phyloP scores from a whole-genome alignment of 2,113 vertebrate species.

The Melanerpes formicivorus region DNA sequence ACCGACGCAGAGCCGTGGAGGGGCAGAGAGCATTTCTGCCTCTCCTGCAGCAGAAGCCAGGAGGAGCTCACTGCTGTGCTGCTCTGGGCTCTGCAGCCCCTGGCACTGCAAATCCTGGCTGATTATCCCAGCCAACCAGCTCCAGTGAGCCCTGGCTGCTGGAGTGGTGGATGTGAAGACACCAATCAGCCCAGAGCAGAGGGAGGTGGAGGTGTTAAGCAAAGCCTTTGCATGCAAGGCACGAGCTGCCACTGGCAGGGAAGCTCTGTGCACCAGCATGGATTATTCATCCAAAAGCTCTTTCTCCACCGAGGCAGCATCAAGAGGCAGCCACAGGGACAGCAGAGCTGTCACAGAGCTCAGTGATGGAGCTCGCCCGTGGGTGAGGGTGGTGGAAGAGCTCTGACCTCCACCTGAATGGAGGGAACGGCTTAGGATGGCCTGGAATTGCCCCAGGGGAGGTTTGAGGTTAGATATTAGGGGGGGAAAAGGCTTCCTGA shows the following conservation, averaged over 20 bases:
- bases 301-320: neutral
- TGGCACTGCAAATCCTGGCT: neutral
- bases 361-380: rapidly evolving
- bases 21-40: neutral
- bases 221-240: neutral
- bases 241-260: rapidly evolving
- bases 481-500: too few species aligned
- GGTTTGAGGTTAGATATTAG: too few species aligned
- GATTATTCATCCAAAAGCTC: neutral
- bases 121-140: too few species aligned
- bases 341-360: neutral
- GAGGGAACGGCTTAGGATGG: neutral
- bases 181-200: neutral
- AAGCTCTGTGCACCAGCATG: neutral
- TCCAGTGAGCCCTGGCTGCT: neutral
- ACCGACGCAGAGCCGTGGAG: rapidly evolving
- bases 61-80: neutral
- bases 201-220: neutral
- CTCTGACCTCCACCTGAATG: neutral
- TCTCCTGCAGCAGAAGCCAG: neutral
- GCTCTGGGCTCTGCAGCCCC: neutral
- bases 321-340: neutral
- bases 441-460: too few species aligned
- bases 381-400: neutral
- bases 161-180: neutral